Evolutionary conservation across 2,113 vertebrate species (phyloP).

Genomic region (Rhodinocichla rosea): DNA sequence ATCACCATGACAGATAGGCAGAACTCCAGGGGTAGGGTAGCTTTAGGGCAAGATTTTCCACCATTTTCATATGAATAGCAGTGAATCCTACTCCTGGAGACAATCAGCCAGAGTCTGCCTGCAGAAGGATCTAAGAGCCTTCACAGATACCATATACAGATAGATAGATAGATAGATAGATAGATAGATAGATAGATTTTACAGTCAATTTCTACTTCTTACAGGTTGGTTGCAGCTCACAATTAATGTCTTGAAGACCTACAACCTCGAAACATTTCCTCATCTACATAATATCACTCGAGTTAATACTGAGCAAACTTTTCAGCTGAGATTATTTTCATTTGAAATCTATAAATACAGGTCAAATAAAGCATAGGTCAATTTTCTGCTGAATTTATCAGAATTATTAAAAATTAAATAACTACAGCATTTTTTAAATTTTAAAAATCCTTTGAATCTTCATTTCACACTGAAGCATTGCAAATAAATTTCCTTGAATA

Average conservation of each 20-base stretch:
- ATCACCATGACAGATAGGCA: constrained; percentile 23
- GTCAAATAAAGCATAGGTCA: not conserved
- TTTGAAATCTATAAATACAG: not conserved
- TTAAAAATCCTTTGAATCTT: not conserved
- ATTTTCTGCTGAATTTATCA: not conserved
- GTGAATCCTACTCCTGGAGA: not conserved
- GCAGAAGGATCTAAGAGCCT: not conserved
- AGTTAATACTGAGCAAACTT: not conserved
- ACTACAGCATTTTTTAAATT: not conserved
- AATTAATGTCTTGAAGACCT: not conserved
- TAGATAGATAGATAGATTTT: too few relatives aligned
- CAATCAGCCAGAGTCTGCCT: not conserved
- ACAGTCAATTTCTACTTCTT: not conserved
- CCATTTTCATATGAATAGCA: constrained; percentile 45
- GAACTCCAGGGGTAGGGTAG: constrained; percentile 40
- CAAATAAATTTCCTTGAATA: not conserved
- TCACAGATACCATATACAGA: not conserved
- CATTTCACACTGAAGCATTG: not conserved
- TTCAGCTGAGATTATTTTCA: not conserved
- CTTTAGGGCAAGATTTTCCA: constrained; percentile 60
- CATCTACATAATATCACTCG: not conserved
- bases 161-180: too few relatives aligned
- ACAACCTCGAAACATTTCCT: not conserved
- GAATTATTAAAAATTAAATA: not conserved
- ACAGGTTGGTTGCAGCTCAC: not conserved